Evolutionary conservation across 2,113 vertebrate species (phyloP), one percentile per base, ranked within the genome.

Genomic region (Eulemur macaco): DNA sequence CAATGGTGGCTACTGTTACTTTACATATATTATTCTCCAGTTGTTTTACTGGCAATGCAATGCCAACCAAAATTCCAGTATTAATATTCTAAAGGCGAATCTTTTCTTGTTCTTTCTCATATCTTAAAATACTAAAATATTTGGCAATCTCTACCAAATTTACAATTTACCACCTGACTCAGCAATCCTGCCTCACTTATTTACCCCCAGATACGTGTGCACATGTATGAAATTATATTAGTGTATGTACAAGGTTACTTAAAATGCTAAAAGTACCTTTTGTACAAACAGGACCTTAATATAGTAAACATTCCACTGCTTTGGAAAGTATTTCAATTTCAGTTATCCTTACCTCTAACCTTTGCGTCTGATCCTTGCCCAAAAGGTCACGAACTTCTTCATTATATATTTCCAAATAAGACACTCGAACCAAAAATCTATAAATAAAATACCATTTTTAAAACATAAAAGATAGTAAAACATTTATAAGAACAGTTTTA

Each of bases 381-480:
- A 99, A 98, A 97, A 99, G 98, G 96, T 99, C 99, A 77, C 99
- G 98, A 56, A 99, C 99, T 98, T 99, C 99, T 96, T 99, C 99
- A 73, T 99, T 99, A 98, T 99, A 99, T 97, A 99, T 99, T 98
- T 99, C 99, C 98, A 99, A 98, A 96, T 99, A 99, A 17, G 99
- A 99, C 54, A 99, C 99, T 96, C 99, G 99, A 95, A 99, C 99
- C 97, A 99, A 98, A 98, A 99, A 99, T 98, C 99, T 99, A 98
- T 42, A 96, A 93, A 96, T 50, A 91, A 97, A 97, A 83, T 11
- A 91, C 77, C 37, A 86, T 82, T 89, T 76, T 87, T 39, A 94
- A 82, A 47, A 86, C 5, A 81, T 63, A 78, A 84, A 88, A 87
- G 25, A 23, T 13, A 92, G 10, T 47, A 13, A 89, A 94, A 58